Conservation (phyloP, 2,113 vertebrate species). For the cat (Felis catus) region DNA sequence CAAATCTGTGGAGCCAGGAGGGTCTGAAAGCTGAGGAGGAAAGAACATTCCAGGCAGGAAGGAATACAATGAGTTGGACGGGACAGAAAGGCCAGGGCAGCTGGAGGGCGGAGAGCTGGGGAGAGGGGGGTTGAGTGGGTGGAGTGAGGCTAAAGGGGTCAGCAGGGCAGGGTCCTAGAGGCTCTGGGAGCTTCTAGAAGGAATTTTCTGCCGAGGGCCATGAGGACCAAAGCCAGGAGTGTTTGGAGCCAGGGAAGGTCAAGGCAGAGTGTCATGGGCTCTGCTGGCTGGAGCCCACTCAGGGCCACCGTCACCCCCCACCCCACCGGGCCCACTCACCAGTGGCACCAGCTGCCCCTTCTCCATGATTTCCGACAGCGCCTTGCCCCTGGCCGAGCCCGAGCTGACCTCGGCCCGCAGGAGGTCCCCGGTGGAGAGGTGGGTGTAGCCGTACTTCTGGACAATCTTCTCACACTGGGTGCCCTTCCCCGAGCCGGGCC, state of each 20-base stretch:
- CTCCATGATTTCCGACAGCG: constrained; percentile 97
- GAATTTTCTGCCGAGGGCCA: background rate
- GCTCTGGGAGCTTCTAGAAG: background rate
- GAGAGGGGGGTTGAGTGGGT: no score
- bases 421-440: constrained; percentile 97
- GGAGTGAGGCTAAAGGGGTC: background rate
- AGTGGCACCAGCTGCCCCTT: constrained; percentile 96
- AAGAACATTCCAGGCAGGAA: background rate
- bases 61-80: background rate
- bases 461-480: constrained; percentile 98
- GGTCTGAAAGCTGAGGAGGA: background rate
- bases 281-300: background rate
- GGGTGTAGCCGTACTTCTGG: constrained; percentile 96
- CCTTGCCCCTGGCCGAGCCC: constrained; percentile 94
- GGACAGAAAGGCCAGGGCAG: background rate
- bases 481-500: constrained; percentile 98
- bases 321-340: constrained; percentile 84
- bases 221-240: background rate
- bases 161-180: background rate
- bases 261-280: background rate
- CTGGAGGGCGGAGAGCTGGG: background rate
- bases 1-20: background rate
- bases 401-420: constrained; percentile 94
- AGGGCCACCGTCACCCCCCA: background rate
- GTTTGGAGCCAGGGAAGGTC: background rate